Evolutionary conservation across 2,888 invertebrate genomes (phyloP), one percentile per base, ranked within the genome.

Genomic region (Archaeoteleia sp.): DNA sequence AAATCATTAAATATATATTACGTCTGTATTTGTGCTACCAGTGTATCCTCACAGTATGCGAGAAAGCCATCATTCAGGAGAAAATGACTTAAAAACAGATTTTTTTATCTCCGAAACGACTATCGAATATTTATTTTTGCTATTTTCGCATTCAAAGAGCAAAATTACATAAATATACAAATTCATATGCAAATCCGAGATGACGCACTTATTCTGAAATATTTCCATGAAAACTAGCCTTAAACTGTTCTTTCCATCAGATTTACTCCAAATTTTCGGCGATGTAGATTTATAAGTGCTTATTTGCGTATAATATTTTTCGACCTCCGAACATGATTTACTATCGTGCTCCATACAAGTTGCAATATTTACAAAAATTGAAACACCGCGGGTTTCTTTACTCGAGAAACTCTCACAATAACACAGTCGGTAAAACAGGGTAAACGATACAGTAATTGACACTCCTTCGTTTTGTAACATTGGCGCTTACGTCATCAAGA

Each of bases 361-460:
- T 43, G 48, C 39, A 45, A 17, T 63, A 63, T 63, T 49, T 63
- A 63, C 63, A 63, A 55, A 49, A 23, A 39, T 51, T 14, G 32
- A 57, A 53, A 39, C 39, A 54, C 51, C n/a, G n/a, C n/a, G n/a
- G n/a, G n/a, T n/a, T n/a, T n/a, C n/a, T n/a, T n/a, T n/a, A n/a
- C n/a, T n/a, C n/a, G n/a, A n/a, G n/a, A n/a, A 53, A 42, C 55
- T 55, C 35, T 32, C 39, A 51, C 32, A 14, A 61, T 35, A 42
- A 48, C 20, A 14, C 12, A 29, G 37, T 37, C 17, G 30, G 9
- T 34, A 40, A 42, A 40, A 13, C 9, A 8, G 51, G 55, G 23
- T 25, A 67, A 67, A 67, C 54, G 39, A 61, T 67, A 61, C 54
- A 55, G 67, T 55, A 67, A 67, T 67, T 67, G 67, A 60, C 60